Base-by-base conservation (phyloP, 2,797 vertebrate species). In the Parauchenoglanis punctatus region DNA sequence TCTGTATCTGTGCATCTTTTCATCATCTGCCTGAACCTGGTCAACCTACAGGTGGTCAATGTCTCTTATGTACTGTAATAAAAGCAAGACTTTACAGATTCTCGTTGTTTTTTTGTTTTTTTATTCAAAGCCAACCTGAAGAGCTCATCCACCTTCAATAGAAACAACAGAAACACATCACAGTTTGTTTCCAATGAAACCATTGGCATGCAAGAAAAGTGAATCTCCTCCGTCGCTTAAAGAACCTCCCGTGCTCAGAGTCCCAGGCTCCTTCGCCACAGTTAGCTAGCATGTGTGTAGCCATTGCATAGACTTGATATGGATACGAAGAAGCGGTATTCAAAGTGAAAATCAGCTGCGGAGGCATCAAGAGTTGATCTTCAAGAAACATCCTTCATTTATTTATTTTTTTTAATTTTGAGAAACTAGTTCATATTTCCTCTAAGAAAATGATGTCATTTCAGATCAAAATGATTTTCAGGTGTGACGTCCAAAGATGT, bases 161-260 rank as follows among this genome's bases (percentile, higher is more conserved):
- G 54, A 56, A 68, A 83, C 88, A 84, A 81, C 90, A 92, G 80
- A 85, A 91, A 90, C 92, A 23, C 73, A 49, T 87, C 89, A 88
- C 68, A 87, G 89, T 90, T 92, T 90, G 90, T 93, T 91, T 90
- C 81, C 91, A 91, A 93, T 65, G 46, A 86, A 77, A 52, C 17
- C 13, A 25, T 85, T 23, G 93, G 91, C 90, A 89, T 92, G 90
- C 83, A 89, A 87, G 59, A 93, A 91, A 86, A 89, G 56, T 11
- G 23, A 44, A 58, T 59, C 82, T 83, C 61, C 61, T 65, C 78
- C 4, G 40, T 73, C 11, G 0, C 44, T 80, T 15, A 1, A 28
- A 25, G 44, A 46, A 67, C 65, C n/a, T 44, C 83, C 77, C 82
- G 49, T 54, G 54, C 85, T 61, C 46, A 31, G 52, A 81, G 76